Evolutionary conservation across 2,888 invertebrate genomes (phyloP).

Genomic region (Neocrepidodera transversa): DNA sequence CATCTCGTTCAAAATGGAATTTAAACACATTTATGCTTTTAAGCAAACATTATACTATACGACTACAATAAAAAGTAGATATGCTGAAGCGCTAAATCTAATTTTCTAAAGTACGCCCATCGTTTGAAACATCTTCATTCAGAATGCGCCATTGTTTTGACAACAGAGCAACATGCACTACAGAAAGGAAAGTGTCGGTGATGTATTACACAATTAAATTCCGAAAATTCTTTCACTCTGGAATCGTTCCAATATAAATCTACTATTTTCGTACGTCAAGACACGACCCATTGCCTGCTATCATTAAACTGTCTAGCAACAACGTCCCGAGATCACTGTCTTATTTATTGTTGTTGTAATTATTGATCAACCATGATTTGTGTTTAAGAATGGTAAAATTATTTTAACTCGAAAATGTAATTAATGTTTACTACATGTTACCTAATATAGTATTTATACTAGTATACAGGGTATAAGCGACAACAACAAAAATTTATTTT

Average conservation of each 20-base stretch:
- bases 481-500: too few species aligned
- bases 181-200: slow-evolving; percentile 13
- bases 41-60: too few species aligned
- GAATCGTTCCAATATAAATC: slow-evolving; percentile 25
- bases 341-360: slow-evolving; percentile 18
- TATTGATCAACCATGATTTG: too few species aligned
- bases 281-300: neutral
- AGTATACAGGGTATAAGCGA: too few species aligned
- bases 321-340: slow-evolving; percentile 20
- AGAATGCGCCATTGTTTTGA: slow-evolving; percentile 6
- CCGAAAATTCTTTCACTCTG: slow-evolving; percentile 17
- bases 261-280: slow-evolving; percentile 19
- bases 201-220: slow-evolving; percentile 27
- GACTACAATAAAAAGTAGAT: too few species aligned
- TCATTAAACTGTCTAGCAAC: slow-evolving; percentile 1
- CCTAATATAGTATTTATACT: too few species aligned
- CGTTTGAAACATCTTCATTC: neutral
- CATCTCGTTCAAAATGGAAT: too few species aligned
- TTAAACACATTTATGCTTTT: too few species aligned
- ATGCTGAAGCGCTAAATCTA: neutral
- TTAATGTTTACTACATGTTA: too few species aligned
- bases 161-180: slow-evolving; percentile 1
- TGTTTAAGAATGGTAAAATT: too few species aligned
- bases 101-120: neutral
- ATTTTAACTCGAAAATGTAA: too few species aligned